phyloP scores from a whole-genome alignment of 64 coral and sea anemone species.

The Cladopsammia gracilis region DNA sequence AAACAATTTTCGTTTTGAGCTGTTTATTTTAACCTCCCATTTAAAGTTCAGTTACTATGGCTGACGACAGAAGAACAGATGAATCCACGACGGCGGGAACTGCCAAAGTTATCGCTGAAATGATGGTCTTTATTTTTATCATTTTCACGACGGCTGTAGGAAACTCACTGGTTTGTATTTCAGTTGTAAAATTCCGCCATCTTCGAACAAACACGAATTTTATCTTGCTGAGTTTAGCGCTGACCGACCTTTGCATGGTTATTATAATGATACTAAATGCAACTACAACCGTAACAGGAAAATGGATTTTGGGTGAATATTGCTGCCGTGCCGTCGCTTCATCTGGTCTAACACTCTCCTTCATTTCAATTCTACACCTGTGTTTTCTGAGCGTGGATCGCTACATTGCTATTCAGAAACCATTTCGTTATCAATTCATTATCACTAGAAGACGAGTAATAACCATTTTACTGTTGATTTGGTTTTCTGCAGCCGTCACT shows the following conservation, averaged over 20 bases:
- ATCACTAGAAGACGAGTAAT: conserved; percentile 74
- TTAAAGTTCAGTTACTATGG: background rate
- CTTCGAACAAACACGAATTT: conserved; percentile 85
- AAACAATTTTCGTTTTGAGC: background rate
- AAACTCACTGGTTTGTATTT: conserved; percentile 76
- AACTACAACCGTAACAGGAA: conserved; percentile 47
- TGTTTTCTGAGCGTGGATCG: conserved; percentile 89
- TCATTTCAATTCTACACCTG: conserved; percentile 93
- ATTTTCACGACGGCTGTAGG: conserved; percentile 76
- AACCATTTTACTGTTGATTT: conserved; percentile 46
- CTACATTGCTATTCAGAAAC: conserved; percentile 88
- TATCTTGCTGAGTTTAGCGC: conserved; percentile 80
- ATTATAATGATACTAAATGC: conserved; percentile 83
- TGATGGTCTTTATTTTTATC: conserved; percentile 51
- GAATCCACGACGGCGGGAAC: background rate
- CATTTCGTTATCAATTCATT: conserved; percentile 72
- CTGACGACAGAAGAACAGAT: background rate
- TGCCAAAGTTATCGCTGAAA: conserved; percentile 16
- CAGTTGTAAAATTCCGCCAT: conserved; percentile 66
- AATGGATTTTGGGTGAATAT: conserved; percentile 79
- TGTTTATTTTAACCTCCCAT: background rate
- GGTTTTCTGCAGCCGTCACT: conserved; percentile 59
- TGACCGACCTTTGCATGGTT: conserved; percentile 88
- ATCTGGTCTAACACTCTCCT: conserved; percentile 57
- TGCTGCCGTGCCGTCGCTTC: conserved; percentile 71